Evolutionary conservation across 1,140 invertebrate genomes (phyloP), one percentile per base, ranked within the genome.

Genomic region (Macrotrachela quadricornifera): DNA sequence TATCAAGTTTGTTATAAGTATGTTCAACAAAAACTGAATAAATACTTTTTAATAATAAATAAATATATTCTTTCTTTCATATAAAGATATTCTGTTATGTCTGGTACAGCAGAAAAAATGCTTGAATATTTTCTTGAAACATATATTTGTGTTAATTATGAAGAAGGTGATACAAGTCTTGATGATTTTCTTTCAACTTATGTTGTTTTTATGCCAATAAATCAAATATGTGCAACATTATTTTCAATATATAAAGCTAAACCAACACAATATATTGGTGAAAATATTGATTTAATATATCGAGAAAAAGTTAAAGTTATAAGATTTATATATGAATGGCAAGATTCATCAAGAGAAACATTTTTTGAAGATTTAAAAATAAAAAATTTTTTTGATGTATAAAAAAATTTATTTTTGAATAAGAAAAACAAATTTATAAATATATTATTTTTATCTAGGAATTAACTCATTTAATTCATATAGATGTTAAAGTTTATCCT

Each of bases 121-220:
- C 66, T 86, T 56, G 83, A 86, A 68, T 80, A 85, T 69, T 71
- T 86, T 16, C 68, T 86, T 50, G 83, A 87, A 65, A 85, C 82
- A 17, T 71, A 81, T 57, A 72, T 84, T 55, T 77, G 80, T 57
- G 75, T 74, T 52, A 66, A 64, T 56, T 60, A 57, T 49, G 63
- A 68, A 36, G 64, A 70, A 40, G 58, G 59, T 9, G 81, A 83
- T 69, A 76, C 77, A 50, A 82, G 83, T 62, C 70, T 85, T 42
- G 82, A 85, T 63, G 83, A 86, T 68, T 85, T 86, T 64, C 71
- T 86, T 43, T 69, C 86, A 13, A 86, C 83, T 15, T 80, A 86
- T 64, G 79, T 83, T 49, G 79, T 85, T 47, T 86, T 82, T 67
- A 81, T 86, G 75, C 79, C 81, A 13, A 79, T 77, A 48, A 77